phyloP scores from a whole-genome alignment of 2,113 vertebrate species.

The Burhinus bistriatus region DNA sequence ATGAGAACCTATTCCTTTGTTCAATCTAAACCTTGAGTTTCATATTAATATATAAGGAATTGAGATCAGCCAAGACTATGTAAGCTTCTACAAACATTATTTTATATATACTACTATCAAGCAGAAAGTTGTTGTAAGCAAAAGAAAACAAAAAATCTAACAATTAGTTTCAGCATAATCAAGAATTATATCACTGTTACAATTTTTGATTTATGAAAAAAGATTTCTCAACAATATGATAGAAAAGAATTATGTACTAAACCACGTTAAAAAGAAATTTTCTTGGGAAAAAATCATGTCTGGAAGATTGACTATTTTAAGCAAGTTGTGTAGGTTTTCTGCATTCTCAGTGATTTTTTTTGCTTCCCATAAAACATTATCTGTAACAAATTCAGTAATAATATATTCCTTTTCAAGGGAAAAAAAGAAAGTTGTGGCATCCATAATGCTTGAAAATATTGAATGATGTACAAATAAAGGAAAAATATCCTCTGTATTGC shows the following conservation, averaged over 20 bases:
- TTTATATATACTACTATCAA: not conserved
- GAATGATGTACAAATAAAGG: conserved; percentile 32
- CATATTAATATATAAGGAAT: not conserved
- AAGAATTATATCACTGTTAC: not conserved
- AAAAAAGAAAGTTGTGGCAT: not conserved
- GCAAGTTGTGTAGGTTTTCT: not conserved
- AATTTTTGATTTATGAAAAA: not conserved
- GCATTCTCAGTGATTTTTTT: not conserved
- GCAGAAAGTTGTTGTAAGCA: not conserved
- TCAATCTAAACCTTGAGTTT: not conserved
- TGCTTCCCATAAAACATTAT: conserved; percentile 13
- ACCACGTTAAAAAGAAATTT: not conserved
- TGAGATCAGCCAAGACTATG: not conserved
- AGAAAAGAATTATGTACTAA: not conserved
- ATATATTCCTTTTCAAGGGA: conserved; percentile 14
- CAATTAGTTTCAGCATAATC: not conserved
- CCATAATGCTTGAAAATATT: conserved; percentile 35
- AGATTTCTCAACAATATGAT: not conserved
- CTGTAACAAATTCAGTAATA: conserved; percentile 19
- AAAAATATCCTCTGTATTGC: conserved; percentile 1
- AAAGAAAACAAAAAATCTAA: not conserved
- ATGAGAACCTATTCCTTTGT: not conserved
- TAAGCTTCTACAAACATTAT: not conserved
- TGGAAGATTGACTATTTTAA: not conserved
- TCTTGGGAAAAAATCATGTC: not conserved